A percentile compares a stretch with the other conserved stretches of the same genome.
phyloP scores from a whole-genome alignment of 2,888 invertebrate species.

The Hoplodrina ambigua region DNA sequence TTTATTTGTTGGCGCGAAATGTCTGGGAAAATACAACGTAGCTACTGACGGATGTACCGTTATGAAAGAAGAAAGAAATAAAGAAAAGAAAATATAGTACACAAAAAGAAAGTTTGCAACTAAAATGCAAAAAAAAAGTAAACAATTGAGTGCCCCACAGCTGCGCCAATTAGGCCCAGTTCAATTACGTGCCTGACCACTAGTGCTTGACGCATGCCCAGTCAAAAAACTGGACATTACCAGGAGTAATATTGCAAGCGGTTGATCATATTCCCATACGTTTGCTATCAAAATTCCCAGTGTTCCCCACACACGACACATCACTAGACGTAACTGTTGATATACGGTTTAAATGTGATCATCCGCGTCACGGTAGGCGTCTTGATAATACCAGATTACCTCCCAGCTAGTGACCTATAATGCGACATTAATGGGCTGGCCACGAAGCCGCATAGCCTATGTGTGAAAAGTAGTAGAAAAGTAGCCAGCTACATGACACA shows the following conservation, averaged over 20 bases:
- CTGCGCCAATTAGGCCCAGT: too few species aligned
- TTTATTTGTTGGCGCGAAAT: not conserved
- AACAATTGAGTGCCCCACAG: too few species aligned
- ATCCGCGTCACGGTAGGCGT: conserved; percentile 43
- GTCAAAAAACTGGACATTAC: too few species aligned
- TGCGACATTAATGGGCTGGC: conserved; percentile 47
- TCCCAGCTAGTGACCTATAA: conserved; percentile 50
- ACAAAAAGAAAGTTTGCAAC: too few species aligned
- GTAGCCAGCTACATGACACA: conserved; percentile 40
- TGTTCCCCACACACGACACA: conserved; percentile 6
- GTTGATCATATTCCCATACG: too few species aligned
- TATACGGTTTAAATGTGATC: conserved; percentile 37
- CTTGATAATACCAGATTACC: conserved; percentile 51
- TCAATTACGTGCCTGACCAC: too few species aligned
- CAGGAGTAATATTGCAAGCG: too few species aligned
- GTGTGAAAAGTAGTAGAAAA: conserved; percentile 38
- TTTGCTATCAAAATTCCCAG: not conserved
- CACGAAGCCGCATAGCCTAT: conserved; percentile 1
- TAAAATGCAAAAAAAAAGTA: too few species aligned
- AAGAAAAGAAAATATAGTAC: too few species aligned
- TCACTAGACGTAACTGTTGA: conserved; percentile 37
- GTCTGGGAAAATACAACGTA: not conserved
- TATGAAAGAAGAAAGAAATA: too few species aligned
- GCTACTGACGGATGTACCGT: too few species aligned
- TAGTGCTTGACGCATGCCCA: too few species aligned